Conservation (phyloP, 2,888 invertebrate species). For the Archips crataeganus region DNA sequence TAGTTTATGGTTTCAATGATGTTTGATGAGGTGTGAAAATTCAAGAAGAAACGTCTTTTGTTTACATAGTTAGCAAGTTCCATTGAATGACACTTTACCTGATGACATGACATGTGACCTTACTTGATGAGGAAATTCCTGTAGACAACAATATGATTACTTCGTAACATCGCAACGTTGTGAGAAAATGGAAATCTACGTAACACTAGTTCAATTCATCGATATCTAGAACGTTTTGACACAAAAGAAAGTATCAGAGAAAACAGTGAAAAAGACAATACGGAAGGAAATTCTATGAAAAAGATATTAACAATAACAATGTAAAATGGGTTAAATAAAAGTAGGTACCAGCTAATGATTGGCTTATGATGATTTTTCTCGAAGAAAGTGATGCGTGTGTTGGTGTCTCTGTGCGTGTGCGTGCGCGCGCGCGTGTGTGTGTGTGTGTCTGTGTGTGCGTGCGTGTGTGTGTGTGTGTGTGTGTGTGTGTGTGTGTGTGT, state of each 20-base stretch:
- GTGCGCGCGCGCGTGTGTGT: too few relatives aligned
- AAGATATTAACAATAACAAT: neutral
- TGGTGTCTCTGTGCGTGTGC: too few relatives aligned
- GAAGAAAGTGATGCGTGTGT: neutral
- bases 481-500: too few relatives aligned
- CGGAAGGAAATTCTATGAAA: slow-evolving; percentile 2
- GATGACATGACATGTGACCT: neutral
- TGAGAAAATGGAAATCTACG: slow-evolving; percentile 35
- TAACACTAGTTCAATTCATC: slow-evolving; percentile 28
- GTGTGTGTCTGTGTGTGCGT: too few relatives aligned
- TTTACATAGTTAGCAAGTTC: too few relatives aligned
- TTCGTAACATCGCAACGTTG: neutral
- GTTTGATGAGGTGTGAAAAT: too few relatives aligned
- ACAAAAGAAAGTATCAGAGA: slow-evolving; percentile 49
- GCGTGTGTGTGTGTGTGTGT: too few relatives aligned
- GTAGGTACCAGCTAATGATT: neutral
- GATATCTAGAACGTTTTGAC: slow-evolving; percentile 49
- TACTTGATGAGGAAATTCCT: neutral
- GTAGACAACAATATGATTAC: too few relatives aligned
- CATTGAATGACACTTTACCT: too few relatives aligned
- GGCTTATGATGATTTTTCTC: neutral
- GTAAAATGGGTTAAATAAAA: neutral
- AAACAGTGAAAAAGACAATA: slow-evolving; percentile 44
- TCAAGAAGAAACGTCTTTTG: too few relatives aligned
- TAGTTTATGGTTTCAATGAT: too few relatives aligned